Evolutionary conservation across 2,888 invertebrate genomes (phyloP).

Genomic region (Isotomurus palustris): DNA sequence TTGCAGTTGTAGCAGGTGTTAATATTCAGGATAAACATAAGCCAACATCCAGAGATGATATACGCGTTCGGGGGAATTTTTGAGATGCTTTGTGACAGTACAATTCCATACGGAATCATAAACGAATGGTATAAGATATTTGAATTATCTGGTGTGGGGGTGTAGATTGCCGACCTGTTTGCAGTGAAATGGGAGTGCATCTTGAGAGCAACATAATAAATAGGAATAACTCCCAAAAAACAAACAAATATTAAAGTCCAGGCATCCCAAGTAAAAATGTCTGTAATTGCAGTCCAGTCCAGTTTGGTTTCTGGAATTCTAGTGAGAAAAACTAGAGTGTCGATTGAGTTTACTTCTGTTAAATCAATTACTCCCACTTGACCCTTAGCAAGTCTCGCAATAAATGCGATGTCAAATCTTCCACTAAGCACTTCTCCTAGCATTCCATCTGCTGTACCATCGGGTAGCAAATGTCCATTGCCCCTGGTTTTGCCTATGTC

Average conservation of each 20-base stretch:
- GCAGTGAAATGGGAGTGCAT: neutral
- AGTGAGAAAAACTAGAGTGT: constrained; percentile 28
- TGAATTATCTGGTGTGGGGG: neutral
- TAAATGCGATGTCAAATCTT: constrained; percentile 32
- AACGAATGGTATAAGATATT: constrained; percentile 4
- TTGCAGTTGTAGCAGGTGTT: constrained; percentile 31
- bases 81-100: constrained; percentile 17
- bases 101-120: constrained; percentile 22
- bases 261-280: constrained; percentile 16
- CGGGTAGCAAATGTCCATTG: constrained; percentile 18
- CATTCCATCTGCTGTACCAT: constrained; percentile 31
- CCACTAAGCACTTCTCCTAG: constrained; percentile 28
- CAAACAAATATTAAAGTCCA: constrained; percentile 16
- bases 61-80: constrained; percentile 23
- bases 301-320: constrained; percentile 17
- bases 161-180: no score
- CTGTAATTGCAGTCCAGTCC: constrained; percentile 27
- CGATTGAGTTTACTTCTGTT: constrained; percentile 26
- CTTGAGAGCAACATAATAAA: constrained; percentile 14
- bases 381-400: constrained; percentile 27
- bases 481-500: constrained; percentile 27
- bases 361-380: constrained; percentile 34
- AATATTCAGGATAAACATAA: constrained; percentile 26
- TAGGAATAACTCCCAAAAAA: constrained; percentile 15
- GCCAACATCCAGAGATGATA: constrained; percentile 22